phyloP scores from a whole-genome alignment of 2,797 vertebrate genomes.

The Helostoma temminkii region DNA sequence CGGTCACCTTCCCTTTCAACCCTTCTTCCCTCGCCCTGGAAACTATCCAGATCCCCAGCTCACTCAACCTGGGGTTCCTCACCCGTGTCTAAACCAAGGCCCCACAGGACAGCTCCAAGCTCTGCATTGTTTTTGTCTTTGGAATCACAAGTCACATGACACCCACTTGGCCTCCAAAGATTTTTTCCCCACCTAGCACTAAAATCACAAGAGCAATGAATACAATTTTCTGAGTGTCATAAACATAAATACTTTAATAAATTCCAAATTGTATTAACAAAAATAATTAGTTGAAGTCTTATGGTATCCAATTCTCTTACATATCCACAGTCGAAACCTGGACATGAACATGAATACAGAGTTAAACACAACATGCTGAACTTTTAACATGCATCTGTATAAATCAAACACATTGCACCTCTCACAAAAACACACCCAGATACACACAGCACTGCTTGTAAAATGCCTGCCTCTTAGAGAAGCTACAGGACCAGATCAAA shows the following conservation, averaged over 20 bases:
- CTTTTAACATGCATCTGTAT: constrained; percentile 46
- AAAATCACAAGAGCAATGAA: constrained; percentile 1
- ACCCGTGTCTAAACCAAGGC: constrained; percentile 85
- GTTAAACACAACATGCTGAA: constrained; percentile 27
- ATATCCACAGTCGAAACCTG: constrained; percentile 5
- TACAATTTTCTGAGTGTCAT: neutral
- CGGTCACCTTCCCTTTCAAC: constrained; percentile 97
- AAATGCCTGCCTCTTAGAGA: constrained; percentile 62
- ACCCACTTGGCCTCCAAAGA: constrained; percentile 14
- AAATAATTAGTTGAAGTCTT: neutral
- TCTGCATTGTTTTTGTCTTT: neutral
- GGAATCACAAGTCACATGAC: constrained; percentile 26
- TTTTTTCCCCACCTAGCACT: neutral
- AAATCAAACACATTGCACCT: constrained; percentile 28
- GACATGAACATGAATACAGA: constrained; percentile 18
- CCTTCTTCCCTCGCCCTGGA: constrained; percentile 96
- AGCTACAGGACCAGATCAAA: constrained; percentile 41
- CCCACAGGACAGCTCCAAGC: neutral
- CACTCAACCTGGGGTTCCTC: constrained; percentile 94
- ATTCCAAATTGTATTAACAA: constrained; percentile 14
- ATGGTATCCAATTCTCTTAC: neutral
- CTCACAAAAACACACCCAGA: constrained; percentile 16
- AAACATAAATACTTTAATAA: constrained; percentile 7
- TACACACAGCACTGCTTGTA: constrained; percentile 60
- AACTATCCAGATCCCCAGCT: constrained; percentile 97